phyloP scores from a whole-genome alignment of 2,797 vertebrate genomes.

The Macropus fuliginosus region DNA sequence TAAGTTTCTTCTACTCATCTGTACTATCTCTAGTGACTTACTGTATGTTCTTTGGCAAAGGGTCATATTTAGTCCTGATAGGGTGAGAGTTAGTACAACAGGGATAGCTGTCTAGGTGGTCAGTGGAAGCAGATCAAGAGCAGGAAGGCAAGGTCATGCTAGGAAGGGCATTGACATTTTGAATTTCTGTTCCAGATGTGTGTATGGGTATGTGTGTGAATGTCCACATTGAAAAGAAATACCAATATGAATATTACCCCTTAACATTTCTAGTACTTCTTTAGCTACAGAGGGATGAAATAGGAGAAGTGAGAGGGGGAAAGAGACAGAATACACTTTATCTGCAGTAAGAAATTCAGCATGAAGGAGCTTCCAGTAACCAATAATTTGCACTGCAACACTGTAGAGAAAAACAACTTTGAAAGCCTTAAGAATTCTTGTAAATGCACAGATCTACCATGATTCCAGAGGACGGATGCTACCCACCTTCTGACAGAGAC shows the following conservation, averaged over 20 bases:
- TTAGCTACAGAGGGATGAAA: background rate
- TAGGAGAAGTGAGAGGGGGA: background rate
- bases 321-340: background rate
- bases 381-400: background rate
- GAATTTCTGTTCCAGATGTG: no score
- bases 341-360: background rate
- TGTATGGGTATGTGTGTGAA: no score
- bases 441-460: background rate
- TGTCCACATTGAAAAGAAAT: background rate
- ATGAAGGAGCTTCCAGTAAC: background rate
- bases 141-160: background rate
- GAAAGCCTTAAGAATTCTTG: background rate
- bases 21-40: background rate
- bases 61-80: background rate
- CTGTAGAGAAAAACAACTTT: background rate
- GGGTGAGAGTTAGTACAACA: background rate
- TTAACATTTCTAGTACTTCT: background rate
- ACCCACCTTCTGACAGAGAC: background rate
- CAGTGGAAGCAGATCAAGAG: background rate
- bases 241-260: background rate
- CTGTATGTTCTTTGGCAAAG: background rate
- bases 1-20: background rate
- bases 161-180: background rate
- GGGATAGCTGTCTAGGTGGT: background rate
- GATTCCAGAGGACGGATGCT: background rate